Base-by-base conservation (phyloP, 2,888 invertebrate genomes). In the Apamea crenata region DNA sequence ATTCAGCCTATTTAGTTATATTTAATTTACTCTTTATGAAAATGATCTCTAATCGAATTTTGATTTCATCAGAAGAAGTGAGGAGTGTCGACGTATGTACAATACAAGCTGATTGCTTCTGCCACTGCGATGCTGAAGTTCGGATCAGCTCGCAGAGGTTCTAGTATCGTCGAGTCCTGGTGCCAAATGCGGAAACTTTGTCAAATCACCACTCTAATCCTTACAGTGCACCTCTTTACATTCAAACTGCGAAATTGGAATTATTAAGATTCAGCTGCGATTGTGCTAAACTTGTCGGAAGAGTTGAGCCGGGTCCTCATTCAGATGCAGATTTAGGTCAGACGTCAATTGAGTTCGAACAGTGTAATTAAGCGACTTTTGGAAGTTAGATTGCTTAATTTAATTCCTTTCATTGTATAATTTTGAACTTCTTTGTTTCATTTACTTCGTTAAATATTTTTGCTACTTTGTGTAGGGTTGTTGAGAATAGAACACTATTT, bases 271-370 rank as follows among this genome's bases (percentile, higher is more conserved):
- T 90, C 94, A 93, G 91, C 91, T 92, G 91, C 92, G 95, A 96
- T 96, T 96, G 95, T 94, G 93, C 92, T 93, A 91, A 96, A 95
- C 93, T 96, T 95, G 94, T 94, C 92, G 89, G 92, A 92, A 91
- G 91, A 93, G 90, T 93, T 92, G 93, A 94, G 93, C 90, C 90
- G 90, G 91, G 90, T 91, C 91, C 92, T 94, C 91, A 95, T 96
- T 96, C 95, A 94, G 93, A 95, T 96, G 95, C 93, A 96, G 94
- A 96, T 96, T 94, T 94, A 93, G 96, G 96, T 96, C 96, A 94
- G 94, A 91, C 93, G 91, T 93, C 94, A 94, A 95, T 96, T 95
- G 95, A 94, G 90, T 95, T 92, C 91, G 92, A 95, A 95, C 94
- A 94, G 91, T 94, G 93, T 94, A 94, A 95, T 96, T 95, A 94